These are phyloP conservation scores for Sitta europaea DNA, from an alignment of 2,113 vertebrate species.

Conservation along the genomic window DNA sequence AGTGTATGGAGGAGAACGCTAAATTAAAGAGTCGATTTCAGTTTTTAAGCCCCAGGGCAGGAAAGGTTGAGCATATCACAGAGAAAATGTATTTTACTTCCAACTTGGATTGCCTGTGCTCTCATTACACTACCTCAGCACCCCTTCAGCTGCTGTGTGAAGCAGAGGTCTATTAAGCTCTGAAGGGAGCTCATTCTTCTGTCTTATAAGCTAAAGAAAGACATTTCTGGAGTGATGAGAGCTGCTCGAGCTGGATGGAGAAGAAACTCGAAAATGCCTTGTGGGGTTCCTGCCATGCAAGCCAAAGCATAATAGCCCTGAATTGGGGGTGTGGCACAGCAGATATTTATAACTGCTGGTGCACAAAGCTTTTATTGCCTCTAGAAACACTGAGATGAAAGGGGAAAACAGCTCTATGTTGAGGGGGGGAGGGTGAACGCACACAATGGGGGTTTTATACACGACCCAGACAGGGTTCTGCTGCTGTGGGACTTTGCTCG, in stretches of 20 bases:
- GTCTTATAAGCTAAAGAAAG: slow-evolving; percentile 10
- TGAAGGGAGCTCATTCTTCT: slow-evolving; percentile 52
- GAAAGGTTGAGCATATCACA: slow-evolving; percentile 56
- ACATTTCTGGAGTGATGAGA: slow-evolving; percentile 5
- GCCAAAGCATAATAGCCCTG: background rate
- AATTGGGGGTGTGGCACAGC: background rate
- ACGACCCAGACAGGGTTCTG: background rate
- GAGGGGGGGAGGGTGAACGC: background rate
- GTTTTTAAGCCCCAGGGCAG: slow-evolving; percentile 58
- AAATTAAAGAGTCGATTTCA: slow-evolving; percentile 60
- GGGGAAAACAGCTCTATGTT: background rate
- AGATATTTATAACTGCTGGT: slow-evolving; percentile 10
- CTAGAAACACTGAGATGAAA: slow-evolving; percentile 1
- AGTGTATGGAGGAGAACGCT: background rate
- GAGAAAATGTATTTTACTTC: slow-evolving; percentile 63
- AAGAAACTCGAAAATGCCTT: slow-evolving; percentile 33
- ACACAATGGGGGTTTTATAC: background rate
- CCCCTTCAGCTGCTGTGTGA: background rate
- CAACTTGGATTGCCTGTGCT: slow-evolving; percentile 20
- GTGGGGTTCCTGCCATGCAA: background rate
- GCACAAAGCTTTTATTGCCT: background rate
- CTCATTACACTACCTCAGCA: slow-evolving; percentile 34
- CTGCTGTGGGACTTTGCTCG: background rate
- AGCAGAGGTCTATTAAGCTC: slow-evolving; percentile 37
- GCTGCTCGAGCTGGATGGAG: slow-evolving; percentile 27